These are phyloP conservation scores for Panthera tigris DNA, from an alignment of 2,113 vertebrate species.

Conservation along the genomic window DNA sequence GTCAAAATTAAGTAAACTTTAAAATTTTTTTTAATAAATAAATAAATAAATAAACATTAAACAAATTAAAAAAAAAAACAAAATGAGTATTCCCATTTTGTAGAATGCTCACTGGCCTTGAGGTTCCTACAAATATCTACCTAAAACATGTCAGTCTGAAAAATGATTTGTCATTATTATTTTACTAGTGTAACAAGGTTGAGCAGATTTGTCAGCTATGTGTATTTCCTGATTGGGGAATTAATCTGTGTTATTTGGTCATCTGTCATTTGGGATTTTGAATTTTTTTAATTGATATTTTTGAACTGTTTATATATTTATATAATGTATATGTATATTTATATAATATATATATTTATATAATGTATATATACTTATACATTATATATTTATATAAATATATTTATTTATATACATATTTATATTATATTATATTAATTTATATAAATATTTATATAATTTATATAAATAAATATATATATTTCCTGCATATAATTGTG, in stretches of 20 bases:
- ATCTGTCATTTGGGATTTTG: conserved; percentile 27
- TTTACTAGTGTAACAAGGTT: conserved; percentile 1
- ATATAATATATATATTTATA: too few relatives aligned
- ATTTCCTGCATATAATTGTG: conserved; percentile 2
- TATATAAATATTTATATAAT: too few relatives aligned
- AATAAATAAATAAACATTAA: too few relatives aligned
- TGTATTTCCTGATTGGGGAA: not conserved
- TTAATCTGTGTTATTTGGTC: not conserved
- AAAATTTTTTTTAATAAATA: too few relatives aligned
- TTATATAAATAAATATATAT: too few relatives aligned
- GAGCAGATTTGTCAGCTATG: not conserved
- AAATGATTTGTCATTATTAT: not conserved
- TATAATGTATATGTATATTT: too few relatives aligned
- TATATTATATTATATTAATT: too few relatives aligned
- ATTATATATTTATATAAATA: too few relatives aligned
- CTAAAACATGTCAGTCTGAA: not conserved
- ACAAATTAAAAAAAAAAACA: not conserved
- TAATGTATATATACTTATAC: too few relatives aligned
- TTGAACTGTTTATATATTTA: not conserved
- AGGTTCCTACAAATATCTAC: not conserved
- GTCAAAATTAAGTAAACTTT: too few relatives aligned
- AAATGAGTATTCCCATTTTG: conserved; percentile 14
- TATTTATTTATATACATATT: too few relatives aligned
- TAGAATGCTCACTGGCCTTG: not conserved
- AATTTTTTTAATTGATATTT: not conserved